A percentile compares a stretch with the other conserved stretches of the same genome.
phyloP scores from a whole-genome alignment of 2,113 vertebrate genomes.

The Oreochromis tanganicae region DNA sequence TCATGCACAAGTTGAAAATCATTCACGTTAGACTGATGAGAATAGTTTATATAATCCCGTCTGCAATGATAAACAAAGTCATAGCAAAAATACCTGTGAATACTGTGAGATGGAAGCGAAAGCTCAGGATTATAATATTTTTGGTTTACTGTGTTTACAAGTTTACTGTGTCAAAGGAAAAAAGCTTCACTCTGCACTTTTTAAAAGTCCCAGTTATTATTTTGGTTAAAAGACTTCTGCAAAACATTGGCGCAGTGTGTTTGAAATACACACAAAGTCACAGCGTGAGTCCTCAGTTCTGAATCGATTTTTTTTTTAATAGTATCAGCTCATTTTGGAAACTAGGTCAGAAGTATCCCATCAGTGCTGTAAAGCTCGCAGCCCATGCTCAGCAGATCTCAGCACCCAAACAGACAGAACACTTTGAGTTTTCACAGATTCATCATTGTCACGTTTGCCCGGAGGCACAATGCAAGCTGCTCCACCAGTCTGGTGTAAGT shows the following conservation, averaged over 20 bases:
- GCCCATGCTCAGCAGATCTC: not conserved
- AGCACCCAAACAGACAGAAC: not conserved
- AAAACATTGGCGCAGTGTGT: not conserved
- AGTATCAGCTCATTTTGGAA: not conserved
- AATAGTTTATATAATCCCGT: not conserved
- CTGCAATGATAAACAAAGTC: not conserved
- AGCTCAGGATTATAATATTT: not conserved
- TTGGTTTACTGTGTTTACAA: not conserved
- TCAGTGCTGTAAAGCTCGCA: not conserved
- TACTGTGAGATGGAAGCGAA: not conserved
- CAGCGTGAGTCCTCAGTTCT: not conserved
- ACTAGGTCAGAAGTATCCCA: not conserved
- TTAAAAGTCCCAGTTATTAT: not conserved
- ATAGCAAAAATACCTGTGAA: not conserved
- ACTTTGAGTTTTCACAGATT: conserved; percentile 16
- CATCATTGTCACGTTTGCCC: conserved; percentile 1
- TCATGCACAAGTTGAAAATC: not conserved
- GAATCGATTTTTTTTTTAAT: not conserved
- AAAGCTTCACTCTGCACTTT: not conserved
- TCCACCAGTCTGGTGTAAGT: not conserved
- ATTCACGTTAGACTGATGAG: not conserved
- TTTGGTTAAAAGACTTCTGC: not conserved
- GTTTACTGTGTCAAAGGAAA: not conserved
- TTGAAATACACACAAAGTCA: not conserved
- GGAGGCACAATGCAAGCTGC: conserved; percentile 8